Evolutionary conservation across 2,888 invertebrate species (phyloP), one percentile per base, ranked within the genome.

Genomic region (Plusia festucae): DNA sequence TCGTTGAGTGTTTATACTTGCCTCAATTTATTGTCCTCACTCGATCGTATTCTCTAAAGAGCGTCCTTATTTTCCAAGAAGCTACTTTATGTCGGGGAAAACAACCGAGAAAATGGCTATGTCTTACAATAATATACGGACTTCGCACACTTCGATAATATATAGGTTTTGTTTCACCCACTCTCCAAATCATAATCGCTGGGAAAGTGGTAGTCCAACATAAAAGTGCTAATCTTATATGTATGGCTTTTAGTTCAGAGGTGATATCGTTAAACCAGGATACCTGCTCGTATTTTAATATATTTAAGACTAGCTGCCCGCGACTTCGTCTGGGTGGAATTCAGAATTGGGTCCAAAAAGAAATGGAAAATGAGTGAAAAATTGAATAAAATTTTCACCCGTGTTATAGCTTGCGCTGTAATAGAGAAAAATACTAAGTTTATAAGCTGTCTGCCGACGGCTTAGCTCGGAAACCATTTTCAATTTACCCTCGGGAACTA

Each of bases 21-120:
- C 82, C 82, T 83, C 88, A 87, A 89, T 89, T 89, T 88, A 89
- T 89, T 88, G 85, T 87, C 86, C 81, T 86, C 65, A 68, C 80
- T 86, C 87, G 87, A 85, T 82, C 87, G 88, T 89, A 89, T 88
- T 88, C 88, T 86, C 83, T 85, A 85, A 87, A 87, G 80, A 80
- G 82, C 82, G 78, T 82, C 85, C 85, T 85, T 87, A 88, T 89
- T 87, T 85, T 85, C 86, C 82, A 78, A 85, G 83, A 85, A 87
- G 85, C 85, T 84, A 82, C 81, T 87, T 87, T 88, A 85, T 85
- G 84, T 83, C 81, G 72, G 77, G 80, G 80, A 79, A 84, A 84
- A 85, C 83, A 84, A 79, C 73, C 76, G 75, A 73, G 84, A 82
- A 83, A 85, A 85, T 83, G 81, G 81, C 81, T 79, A 77, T 82